Evolutionary conservation across 2,888 invertebrate species (phyloP), one percentile per base, ranked within the genome.

Genomic region (Hydrotaea diabolus): DNA sequence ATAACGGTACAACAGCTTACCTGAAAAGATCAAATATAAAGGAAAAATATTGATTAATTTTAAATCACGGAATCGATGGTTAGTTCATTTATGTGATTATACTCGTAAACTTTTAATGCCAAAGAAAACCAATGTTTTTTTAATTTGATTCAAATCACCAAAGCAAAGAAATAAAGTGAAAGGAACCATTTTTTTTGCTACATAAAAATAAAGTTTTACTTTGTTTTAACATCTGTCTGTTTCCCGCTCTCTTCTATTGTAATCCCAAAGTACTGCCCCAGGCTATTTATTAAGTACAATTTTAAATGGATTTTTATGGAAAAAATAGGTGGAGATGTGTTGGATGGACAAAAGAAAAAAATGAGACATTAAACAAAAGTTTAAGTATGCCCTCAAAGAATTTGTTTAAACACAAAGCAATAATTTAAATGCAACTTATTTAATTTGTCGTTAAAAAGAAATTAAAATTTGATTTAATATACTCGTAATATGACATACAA

Each of bases 321-420:
- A 19, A 36, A 36, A 69, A 39, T 26, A 23, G 39, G n/a, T n/a
- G n/a, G n/a, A n/a, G n/a, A n/a, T n/a, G n/a, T n/a, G n/a, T n/a
- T n/a, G n/a, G n/a, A 69, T 53, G 15, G n/a, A 13, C 19, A 49
- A 23, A 74, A 5, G n/a, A n/a, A n/a, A n/a, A 15, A 76, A 5
- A 36, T 36, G 3, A 8, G 46, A 46, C 2, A 15, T 11, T n/a
- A 49, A 53, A 69, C 11, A 2, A 21, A 73, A 73, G 73, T 72
- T 79, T 79, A 79, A 79, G 55, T 73, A 79, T 64, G 39, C 39
- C 78, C 26, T 0, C 2, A 26, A 73, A 53, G 21, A 9, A 64
- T 64, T 72, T 53, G 31, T 62, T 8, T 49, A 53, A n/a, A 7
- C 53, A 53, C 53, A 39, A 39, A 39, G 39, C 39, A 39, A 39